Base-by-base conservation (phyloP, 1,140 invertebrate genomes). In the Oscheius sp. region DNA sequence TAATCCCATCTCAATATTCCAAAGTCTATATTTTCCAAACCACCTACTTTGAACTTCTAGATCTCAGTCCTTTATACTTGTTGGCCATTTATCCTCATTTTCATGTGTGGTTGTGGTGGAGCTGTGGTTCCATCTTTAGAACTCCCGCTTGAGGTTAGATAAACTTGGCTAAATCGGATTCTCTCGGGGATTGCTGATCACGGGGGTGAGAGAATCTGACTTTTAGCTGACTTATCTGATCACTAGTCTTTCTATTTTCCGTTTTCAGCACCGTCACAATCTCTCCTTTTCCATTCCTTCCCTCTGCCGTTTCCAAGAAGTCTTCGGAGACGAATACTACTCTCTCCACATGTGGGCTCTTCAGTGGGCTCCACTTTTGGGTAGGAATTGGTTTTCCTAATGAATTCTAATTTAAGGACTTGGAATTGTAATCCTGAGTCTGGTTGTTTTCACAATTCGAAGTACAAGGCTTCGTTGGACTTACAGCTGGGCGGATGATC, bases 401-500 rank as follows among this genome's bases (percentile, higher is more conserved):
- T 32, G 28, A 63, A n/a, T 4, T 10, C 36, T 23, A 63, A 31
- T 3, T 63, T 32, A 10, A 63, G 61, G 64, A 13, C 35, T 73
- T 58, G 62, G 32, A 55, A 23, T 71, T 4, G 46, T 74, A 0
- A 35, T 26, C 15, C 18, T 68, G 4, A 59, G 10, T 26, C 34
- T 73, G 18, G 18, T 64, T 38, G 15, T 73, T 13, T 73, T 67
- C 45, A 23, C 45, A 18, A 66, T 73, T 10, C 52, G 71, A 7
- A 68, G 59, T 20, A 4, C 49, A 26, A 73, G 38, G 34, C 71
- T 42, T 3, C 52, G 52, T 28, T 73, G 71, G 61, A 29, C 45
- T 35, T 74, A 74, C 55, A 68, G 62, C 35, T 74, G 72, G 72
- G 61, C 65, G 1, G 72, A 74, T 23, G 46, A 65, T 7, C 7